These are phyloP conservation scores for Parnassius orleans DNA, from an alignment of 2,888 invertebrate genomes.

Conservation along the genomic window DNA sequence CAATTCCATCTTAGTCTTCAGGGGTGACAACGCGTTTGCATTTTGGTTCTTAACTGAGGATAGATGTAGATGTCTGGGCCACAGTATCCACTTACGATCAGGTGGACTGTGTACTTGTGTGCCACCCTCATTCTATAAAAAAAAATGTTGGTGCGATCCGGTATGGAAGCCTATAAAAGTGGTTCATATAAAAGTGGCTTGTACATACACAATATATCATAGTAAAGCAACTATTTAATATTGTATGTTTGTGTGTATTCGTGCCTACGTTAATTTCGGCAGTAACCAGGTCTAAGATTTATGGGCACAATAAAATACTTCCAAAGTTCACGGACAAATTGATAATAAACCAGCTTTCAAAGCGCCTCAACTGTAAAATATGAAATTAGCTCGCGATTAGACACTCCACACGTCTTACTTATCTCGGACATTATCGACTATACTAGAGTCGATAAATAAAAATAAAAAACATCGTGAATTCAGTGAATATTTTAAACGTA, in stretches of 20 bases:
- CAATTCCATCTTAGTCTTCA: too few relatives aligned
- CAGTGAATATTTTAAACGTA: too few relatives aligned
- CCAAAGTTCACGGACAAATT: conserved; percentile 35
- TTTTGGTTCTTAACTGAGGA: too few relatives aligned
- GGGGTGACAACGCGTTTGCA: too few relatives aligned
- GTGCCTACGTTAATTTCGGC: conserved; percentile 1
- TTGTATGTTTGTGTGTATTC: conserved; percentile 5
- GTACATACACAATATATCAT: conserved; percentile 8
- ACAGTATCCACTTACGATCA: too few relatives aligned
- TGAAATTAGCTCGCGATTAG: conserved; percentile 39
- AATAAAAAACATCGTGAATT: too few relatives aligned
- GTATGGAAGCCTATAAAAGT: neutral
- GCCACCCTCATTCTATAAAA: too few relatives aligned
- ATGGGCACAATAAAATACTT: conserved; percentile 21
- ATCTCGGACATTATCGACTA: too few relatives aligned
- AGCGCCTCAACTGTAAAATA: conserved; percentile 43
- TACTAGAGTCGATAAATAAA: too few relatives aligned
- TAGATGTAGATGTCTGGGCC: too few relatives aligned
- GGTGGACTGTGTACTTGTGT: too few relatives aligned
- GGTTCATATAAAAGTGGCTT: neutral
- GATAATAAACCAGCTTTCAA: conserved; percentile 35
- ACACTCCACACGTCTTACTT: neutral
- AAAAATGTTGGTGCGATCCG: too few relatives aligned
- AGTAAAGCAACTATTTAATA: neutral
- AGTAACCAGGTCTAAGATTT: conserved; percentile 17